Evolutionary conservation across 1,140 invertebrate species (phyloP).

Genomic region (Ridgeia piscesae): DNA sequence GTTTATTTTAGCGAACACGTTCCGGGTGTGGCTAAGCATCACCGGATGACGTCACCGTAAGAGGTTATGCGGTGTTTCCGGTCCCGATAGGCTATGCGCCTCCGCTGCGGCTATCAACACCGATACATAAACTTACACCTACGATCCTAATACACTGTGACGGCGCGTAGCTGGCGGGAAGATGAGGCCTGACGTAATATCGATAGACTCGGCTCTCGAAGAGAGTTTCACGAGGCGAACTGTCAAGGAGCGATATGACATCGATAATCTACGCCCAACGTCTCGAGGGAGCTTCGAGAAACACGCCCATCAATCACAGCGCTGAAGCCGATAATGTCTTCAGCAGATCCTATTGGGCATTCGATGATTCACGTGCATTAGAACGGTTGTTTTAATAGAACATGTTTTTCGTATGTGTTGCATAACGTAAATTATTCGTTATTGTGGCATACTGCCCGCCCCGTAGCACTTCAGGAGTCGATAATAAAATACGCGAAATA

Average conservation of each 20-base stretch:
- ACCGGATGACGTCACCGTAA: too few species aligned
- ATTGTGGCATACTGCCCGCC: not conserved
- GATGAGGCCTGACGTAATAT: not conserved
- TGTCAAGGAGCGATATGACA: not conserved
- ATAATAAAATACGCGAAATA: too few species aligned
- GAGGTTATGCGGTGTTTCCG: too few species aligned
- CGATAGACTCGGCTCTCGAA: not conserved
- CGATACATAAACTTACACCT: not conserved
- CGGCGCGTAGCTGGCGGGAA: not conserved
- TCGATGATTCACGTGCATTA: not conserved
- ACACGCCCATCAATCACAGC: not conserved
- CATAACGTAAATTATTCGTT: not conserved
- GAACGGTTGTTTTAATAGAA: too few species aligned
- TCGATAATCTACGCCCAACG: not conserved
- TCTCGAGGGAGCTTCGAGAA: not conserved
- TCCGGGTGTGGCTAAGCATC: too few species aligned
- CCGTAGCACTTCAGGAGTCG: too few species aligned
- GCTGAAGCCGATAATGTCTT: not conserved
- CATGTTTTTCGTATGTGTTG: too few species aligned
- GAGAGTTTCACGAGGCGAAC: not conserved
- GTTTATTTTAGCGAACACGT: too few species aligned
- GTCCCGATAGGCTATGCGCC: not conserved
- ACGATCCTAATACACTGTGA: not conserved
- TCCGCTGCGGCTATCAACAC: not conserved
- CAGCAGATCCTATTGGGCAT: not conserved